Conservation (phyloP, 2,797 vertebrate species). For the Kryptopterus vitreolus region DNA sequence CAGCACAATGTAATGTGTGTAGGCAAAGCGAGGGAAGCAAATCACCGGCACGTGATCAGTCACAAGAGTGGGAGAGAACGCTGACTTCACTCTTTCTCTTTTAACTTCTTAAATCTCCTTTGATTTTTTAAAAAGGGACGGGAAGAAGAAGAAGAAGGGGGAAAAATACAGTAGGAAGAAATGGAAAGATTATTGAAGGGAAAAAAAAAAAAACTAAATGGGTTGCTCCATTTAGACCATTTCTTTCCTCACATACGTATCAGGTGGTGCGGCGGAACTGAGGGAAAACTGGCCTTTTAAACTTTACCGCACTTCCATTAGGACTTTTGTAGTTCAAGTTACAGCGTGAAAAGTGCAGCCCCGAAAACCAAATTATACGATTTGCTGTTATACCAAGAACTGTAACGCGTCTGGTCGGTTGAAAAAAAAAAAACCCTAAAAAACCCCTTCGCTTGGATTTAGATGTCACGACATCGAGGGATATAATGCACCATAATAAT, state of each 20-base stretch:
- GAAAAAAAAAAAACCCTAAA: background rate
- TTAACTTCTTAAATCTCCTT: conserved; percentile 72
- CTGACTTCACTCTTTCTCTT: conserved; percentile 78
- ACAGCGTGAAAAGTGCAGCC: background rate
- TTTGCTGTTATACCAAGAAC: background rate
- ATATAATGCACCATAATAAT: background rate
- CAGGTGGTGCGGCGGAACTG: conserved; percentile 57
- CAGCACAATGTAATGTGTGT: conserved; percentile 63
- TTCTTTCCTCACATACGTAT: conserved; percentile 55
- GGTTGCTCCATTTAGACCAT: conserved; percentile 66
- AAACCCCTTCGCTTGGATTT: background rate
- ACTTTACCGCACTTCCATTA: conserved; percentile 48
- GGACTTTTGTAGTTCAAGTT: conserved; percentile 28
- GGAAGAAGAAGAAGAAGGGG: too few relatives aligned
- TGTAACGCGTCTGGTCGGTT: background rate
- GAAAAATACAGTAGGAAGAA: conserved; percentile 38
- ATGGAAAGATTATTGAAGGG: conserved; percentile 72
- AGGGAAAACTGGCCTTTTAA: conserved; percentile 55
- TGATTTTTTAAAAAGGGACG: conserved; percentile 65
- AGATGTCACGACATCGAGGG: background rate
- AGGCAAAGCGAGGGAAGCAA: conserved; percentile 68
- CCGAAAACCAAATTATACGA: background rate
- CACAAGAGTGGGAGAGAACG: conserved; percentile 71
- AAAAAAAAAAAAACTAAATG: conserved; percentile 68
- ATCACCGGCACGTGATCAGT: conserved; percentile 69